Percentiles rank a stretch among this genome's conserved stretches.
These are phyloP conservation scores for Umimayanthus kanabou DNA, from an alignment of 92 coral and sea anemone genomes.

Conservation along the genomic window DNA sequence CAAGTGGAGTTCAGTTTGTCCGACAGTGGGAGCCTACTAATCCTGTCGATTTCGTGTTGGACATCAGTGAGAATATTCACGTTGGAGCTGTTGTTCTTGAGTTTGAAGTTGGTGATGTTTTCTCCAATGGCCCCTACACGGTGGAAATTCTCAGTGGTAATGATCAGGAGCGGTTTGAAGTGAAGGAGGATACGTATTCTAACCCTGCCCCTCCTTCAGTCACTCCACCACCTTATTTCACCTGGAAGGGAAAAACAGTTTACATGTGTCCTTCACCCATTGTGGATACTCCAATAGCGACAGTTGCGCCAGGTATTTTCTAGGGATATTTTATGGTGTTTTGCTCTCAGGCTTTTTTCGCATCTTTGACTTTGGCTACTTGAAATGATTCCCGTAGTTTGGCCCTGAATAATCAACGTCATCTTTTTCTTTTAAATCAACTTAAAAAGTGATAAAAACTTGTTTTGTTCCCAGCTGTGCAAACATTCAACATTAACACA, in stretches of 20 bases:
- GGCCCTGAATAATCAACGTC: not conserved
- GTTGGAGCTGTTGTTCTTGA: conserved; percentile 74
- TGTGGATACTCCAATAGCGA: conserved; percentile 80
- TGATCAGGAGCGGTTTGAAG: conserved; percentile 83
- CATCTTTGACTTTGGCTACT: too few species aligned
- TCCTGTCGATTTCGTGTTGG: conserved; percentile 72
- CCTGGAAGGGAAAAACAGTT: conserved; percentile 71
- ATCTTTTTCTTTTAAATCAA: not conserved
- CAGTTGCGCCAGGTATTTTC: conserved; percentile 67
- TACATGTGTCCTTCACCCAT: conserved; percentile 83
- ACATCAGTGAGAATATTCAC: conserved; percentile 58
- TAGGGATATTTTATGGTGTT: not conserved
- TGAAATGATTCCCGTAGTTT: not conserved
- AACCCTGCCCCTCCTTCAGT: conserved; percentile 71
- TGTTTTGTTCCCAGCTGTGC: conserved; percentile 38
- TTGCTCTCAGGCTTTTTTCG: not conserved
- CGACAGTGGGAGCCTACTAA: conserved; percentile 59
- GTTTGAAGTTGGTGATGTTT: conserved; percentile 76
- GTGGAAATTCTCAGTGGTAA: conserved; percentile 82
- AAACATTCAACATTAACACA: conserved; percentile 68
- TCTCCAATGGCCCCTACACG: conserved; percentile 77
- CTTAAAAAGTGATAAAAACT: not conserved
- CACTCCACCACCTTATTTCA: conserved; percentile 69
- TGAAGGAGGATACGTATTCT: conserved; percentile 62
- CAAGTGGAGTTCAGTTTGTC: conserved; percentile 86